Base-by-base conservation (phyloP, 2,113 vertebrate species). In the Helogale parvula region DNA sequence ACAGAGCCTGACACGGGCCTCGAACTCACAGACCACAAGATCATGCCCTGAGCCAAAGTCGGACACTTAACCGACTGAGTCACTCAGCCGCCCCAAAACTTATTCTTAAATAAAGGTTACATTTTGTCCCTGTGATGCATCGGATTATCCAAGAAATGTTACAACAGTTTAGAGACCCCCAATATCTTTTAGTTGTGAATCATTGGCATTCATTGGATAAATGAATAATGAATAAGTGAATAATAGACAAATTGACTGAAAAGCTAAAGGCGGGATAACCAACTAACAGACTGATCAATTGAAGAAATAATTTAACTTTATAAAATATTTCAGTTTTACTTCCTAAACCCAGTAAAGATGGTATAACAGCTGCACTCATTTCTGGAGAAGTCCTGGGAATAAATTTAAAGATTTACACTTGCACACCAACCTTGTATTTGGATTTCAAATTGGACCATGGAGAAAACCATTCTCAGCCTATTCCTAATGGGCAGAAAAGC, bases 221-320 rank as follows among this genome's bases (percentile, higher is more conserved):
- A 91, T 31, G 27, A 93, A 25, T 82, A 16, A 47, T 31, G 27
- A 93, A 25, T 82, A 16, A 47, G n/a, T 45, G 13, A 90, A 33
- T 5, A 21, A 76, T 0, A 80, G 14, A 65, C 3, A 60, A 82
- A 50, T 1, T 93, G 35, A 88, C 16, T 74, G 31, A 80, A 21
- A 68, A 60, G 50, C 38, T 27, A 92, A 88, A 19, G 38, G 89
- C 3, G 80, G 85, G 91, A 83, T 83, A 52, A 80, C 35, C 33
- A 31, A 77, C 29, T 21, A 25, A 74, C 33, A 95, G 29, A 66
- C 11, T 63, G n/a, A 81, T 35, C 54, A 74, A 52, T 33, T 74
- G 93, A 79, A 79, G 83, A 41, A 79, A 57, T 83, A 63, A 92
- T 69, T 87, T 68, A 86, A 82, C 89, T 95, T 92, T 79, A 72